Evolutionary conservation across 2,113 vertebrate genomes (phyloP), one percentile per base, ranked within the genome.

Genomic region (Rhodinocichla rosea): DNA sequence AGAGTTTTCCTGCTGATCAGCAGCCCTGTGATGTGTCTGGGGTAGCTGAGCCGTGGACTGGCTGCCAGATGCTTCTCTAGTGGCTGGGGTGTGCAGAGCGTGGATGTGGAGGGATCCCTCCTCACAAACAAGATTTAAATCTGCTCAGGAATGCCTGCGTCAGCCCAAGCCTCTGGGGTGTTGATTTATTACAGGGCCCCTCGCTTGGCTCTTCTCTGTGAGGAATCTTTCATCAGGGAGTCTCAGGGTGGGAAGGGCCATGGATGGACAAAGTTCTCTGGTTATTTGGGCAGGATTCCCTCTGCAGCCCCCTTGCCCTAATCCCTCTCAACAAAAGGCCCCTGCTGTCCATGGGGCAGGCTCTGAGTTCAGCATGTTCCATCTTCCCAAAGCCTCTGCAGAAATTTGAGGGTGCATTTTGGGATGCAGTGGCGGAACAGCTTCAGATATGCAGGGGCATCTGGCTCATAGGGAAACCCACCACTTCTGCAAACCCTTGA

Each of bases 391-490:
- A 0, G 1, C 7, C n/a, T 53, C 42, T 27, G 47, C 13, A 42
- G n/a, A 91, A 17, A 52, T 39, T 1, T 2, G 3, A 55, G 56
- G 15, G 20, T 3, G 3, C 20, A 24, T 70, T 87, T 60, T 52
- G 60, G 57, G 3, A 2, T 53, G 37, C 0, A 4, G 49, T 11
- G 15, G 14, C 0, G 0, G 19, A 53, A 23, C 0, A 0, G 11
- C 35, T 75, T 39, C 0, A 9, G 35, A 11, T 8, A 69, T 60
- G 22, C 17, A 62, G 55, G 13, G 10, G 2, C 0, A 0, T 33
- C 55, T 27, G 45, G 21, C 28, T 75, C 10, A 13, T 2, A 17
- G n/a, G 20, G 39, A 62, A 79, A 33, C 16, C 20, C 42, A 71
- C 6, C 7, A 8, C 8, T 71, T 76, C 62, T 90, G 47, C 42